These are phyloP conservation scores for Drosophila trapezifrons DNA, from an alignment of 1,140 invertebrate genomes.

Conservation along the genomic window DNA sequence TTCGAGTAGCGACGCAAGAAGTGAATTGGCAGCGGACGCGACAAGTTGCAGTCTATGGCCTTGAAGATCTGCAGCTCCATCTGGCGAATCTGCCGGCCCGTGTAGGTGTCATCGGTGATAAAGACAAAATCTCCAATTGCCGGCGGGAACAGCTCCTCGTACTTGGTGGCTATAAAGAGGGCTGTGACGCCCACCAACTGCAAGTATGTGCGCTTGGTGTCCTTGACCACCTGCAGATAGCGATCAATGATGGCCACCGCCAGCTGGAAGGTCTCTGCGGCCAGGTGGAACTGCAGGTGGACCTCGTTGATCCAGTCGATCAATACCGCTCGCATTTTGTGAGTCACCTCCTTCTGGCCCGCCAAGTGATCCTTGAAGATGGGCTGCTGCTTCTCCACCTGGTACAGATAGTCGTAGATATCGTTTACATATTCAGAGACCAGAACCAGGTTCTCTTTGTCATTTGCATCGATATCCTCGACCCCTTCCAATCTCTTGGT, in stretches of 20 bases:
- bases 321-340: conserved; percentile 94
- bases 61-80: conserved; percentile 94
- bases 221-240: conserved; percentile 91
- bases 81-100: conserved; percentile 90
- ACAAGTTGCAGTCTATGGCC: conserved; percentile 91
- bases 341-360: conserved; percentile 86
- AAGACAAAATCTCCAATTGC: conserved; percentile 95
- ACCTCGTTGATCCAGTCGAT: conserved; percentile 98
- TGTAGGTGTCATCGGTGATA: conserved; percentile 95
- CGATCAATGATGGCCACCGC: conserved; percentile 95
- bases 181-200: conserved; percentile 96
- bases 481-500: conserved; percentile 61
- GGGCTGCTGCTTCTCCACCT: conserved; percentile 87
- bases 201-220: conserved; percentile 87
- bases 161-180: conserved; percentile 97
- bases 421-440: conserved; percentile 93
- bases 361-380: conserved; percentile 87
- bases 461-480: conserved; percentile 90
- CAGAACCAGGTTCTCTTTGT: conserved; percentile 89
- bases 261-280: conserved; percentile 96
- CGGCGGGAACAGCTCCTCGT: conserved; percentile 97
- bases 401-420: conserved; percentile 90
- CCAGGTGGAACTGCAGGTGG: conserved; percentile 93
- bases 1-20: conserved; percentile 92
- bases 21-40: conserved; percentile 93